Evolutionary conservation across 2,113 vertebrate genomes (phyloP).

Genomic region (Smithornis capensis): DNA sequence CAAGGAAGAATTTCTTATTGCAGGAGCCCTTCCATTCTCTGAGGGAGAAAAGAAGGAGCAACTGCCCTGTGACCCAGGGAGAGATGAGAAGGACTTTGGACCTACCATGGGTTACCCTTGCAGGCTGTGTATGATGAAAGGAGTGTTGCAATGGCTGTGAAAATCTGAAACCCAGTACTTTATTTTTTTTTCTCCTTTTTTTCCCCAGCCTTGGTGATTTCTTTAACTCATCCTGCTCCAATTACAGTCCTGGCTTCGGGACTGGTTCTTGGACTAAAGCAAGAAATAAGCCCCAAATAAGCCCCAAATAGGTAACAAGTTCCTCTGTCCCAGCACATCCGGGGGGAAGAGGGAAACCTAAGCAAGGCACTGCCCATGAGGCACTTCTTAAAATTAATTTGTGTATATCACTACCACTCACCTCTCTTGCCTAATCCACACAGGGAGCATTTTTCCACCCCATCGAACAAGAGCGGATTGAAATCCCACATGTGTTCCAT

Average conservation of each 20-base stretch:
- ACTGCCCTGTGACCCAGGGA: not conserved
- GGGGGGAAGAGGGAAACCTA: not conserved
- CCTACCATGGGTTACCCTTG: not conserved
- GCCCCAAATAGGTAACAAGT: fast-evolving
- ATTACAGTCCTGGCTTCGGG: not conserved
- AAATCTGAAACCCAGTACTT: slow-evolving; percentile 29
- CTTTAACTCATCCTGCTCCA: slow-evolving; percentile 17
- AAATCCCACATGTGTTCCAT: fast-evolving
- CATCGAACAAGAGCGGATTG: not conserved
- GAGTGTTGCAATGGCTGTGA: not conserved
- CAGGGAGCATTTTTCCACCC: not conserved
- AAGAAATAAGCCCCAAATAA: not conserved
- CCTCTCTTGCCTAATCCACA: not conserved
- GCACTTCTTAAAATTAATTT: slow-evolving; percentile 30
- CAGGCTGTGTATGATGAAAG: not conserved
- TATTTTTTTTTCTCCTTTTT: not conserved
- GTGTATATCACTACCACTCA: not conserved
- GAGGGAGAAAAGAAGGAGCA: not conserved
- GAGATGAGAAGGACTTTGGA: not conserved
- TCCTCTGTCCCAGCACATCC: not conserved
- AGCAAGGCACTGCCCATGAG: not conserved
- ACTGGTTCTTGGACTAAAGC: not conserved
- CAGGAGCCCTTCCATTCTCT: not conserved
- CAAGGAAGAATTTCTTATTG: not conserved
- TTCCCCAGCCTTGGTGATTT: not conserved